Conservation (phyloP, 2,113 vertebrate species). For the Brachirus orientalis region DNA sequence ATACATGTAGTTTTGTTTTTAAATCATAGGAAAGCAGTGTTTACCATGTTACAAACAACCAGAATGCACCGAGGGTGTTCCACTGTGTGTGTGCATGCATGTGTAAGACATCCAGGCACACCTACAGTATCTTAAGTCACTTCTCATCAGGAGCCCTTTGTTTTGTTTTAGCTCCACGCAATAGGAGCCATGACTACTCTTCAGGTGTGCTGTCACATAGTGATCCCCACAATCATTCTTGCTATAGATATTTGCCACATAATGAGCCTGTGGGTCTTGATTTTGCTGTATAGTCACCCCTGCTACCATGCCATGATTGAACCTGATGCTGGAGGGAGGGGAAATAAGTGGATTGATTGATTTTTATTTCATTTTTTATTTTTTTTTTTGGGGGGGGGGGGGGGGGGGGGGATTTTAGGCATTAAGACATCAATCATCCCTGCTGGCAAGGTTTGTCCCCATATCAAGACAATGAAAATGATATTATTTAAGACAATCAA, state of each 20-base stretch:
- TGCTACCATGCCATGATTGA: slow-evolving; percentile 49
- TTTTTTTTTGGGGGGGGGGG: slow-evolving; percentile 20
- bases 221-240: slow-evolving; percentile 56
- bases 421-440: slow-evolving; percentile 73
- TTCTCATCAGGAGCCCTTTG: slow-evolving; percentile 84
- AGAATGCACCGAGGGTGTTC: slow-evolving; percentile 73
- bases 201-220: slow-evolving; percentile 69
- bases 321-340: slow-evolving; percentile 72
- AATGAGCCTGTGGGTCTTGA: slow-evolving; percentile 61
- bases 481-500: slow-evolving; percentile 98
- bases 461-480: slow-evolving; percentile 74
- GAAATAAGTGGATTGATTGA: slow-evolving; percentile 34
- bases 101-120: slow-evolving; percentile 52
- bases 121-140: slow-evolving; percentile 67
- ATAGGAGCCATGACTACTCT: slow-evolving; percentile 73
- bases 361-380: slow-evolving; percentile 44
- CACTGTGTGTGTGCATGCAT: slow-evolving; percentile 61
- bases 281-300: slow-evolving; percentile 68
- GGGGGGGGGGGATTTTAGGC: slow-evolving; percentile 45
- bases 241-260: slow-evolving; percentile 56
- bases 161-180: slow-evolving; percentile 96
- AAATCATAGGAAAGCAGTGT: slow-evolving; percentile 64
- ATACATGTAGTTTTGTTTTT: slow-evolving; percentile 56
- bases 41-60: slow-evolving; percentile 35
- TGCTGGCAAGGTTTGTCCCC: slow-evolving; percentile 76